Evolutionary conservation across 2,888 invertebrate species (phyloP).

Genomic region (Rotaria socialis): DNA sequence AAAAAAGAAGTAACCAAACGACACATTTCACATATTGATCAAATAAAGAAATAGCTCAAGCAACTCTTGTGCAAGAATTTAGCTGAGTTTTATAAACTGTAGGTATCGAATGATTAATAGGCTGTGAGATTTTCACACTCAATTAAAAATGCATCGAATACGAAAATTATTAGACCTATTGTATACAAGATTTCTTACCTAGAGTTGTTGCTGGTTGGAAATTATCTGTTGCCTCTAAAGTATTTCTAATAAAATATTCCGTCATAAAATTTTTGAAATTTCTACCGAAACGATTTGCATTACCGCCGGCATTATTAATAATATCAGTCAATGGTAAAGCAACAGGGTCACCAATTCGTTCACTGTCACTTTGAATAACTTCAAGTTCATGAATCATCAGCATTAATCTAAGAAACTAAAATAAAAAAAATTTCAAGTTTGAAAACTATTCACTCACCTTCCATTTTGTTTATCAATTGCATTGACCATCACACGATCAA

Average conservation of each 20-base stretch:
- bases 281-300: not conserved
- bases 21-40: too few species aligned
- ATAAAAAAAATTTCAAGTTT: not conserved
- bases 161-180: too few species aligned
- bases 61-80: too few species aligned
- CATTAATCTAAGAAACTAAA: not conserved
- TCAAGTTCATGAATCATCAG: not conserved
- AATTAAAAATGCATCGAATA: too few species aligned
- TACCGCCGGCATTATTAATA: not conserved
- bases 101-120: too few species aligned
- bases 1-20: not conserved
- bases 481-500: conserved; percentile 1
- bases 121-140: too few species aligned
- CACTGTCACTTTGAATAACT: not conserved
- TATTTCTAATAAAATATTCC: too few species aligned
- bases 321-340: conserved; percentile 29
- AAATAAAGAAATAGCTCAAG: too few species aligned
- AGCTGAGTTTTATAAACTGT: too few species aligned
- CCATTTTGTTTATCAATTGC: conserved; percentile 11
- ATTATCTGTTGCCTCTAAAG: not conserved
- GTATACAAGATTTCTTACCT: not conserved
- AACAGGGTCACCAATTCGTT: conserved; percentile 13
- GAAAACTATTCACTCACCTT: not conserved
- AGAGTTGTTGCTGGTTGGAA: not conserved
- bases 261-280: not conserved